Conservation (phyloP, 2,797 vertebrate species). For the Parambassis ranga region DNA sequence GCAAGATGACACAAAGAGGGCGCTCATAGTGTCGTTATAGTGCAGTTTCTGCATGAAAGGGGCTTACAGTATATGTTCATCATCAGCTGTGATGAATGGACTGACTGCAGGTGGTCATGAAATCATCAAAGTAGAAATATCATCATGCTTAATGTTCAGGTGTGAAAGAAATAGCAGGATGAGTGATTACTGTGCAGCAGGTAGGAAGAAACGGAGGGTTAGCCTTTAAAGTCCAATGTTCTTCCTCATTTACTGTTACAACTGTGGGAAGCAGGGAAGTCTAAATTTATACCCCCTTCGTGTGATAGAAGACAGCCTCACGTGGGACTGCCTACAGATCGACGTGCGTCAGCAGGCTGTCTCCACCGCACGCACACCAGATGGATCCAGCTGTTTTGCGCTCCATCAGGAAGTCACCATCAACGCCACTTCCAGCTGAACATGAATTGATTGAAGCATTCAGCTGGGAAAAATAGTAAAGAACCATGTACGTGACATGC, state of each 20-base stretch:
- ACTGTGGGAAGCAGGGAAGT: background rate
- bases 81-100: no score
- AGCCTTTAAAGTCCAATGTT: background rate
- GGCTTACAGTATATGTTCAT: no score
- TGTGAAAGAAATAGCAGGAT: background rate
- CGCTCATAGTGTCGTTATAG: no score
- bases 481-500: background rate
- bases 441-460: conserved; percentile 28
- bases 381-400: conserved; percentile 30
- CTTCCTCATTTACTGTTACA: background rate
- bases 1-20: no score
- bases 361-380: background rate
- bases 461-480: conserved; percentile 19
- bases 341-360: background rate
- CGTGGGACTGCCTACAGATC: background rate
- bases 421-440: conserved; percentile 21
- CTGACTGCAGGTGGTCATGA: background rate
- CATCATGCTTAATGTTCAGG: background rate
- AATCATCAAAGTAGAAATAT: background rate
- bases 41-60: no score
- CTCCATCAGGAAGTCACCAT: conserved; percentile 16
- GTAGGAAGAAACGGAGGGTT: background rate
- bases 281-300: background rate
- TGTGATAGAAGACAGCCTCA: background rate
- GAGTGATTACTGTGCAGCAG: background rate